Evolutionary conservation across 2,888 invertebrate genomes (phyloP), one percentile per base, ranked within the genome.

Genomic region (Neria commutata): DNA sequence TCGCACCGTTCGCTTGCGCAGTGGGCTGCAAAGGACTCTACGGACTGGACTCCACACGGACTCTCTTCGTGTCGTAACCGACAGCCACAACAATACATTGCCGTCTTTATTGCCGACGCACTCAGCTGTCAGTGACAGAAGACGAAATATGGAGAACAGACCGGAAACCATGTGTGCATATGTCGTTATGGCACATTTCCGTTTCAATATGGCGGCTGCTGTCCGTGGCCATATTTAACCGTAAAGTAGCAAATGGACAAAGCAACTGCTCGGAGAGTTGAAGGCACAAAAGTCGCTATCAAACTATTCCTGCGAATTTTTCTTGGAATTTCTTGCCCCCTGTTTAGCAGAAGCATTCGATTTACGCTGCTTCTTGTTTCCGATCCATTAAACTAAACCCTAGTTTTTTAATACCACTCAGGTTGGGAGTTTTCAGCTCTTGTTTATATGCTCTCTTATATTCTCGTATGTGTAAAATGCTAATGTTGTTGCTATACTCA

Each of bases 41-140:
- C n/a, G n/a, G n/a, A 6, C 29, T 19, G 21, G 42, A 8, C 17
- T 8, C 37, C 6, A 37, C 42, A 8, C 11, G 29, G 11, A 29
- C 29, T 42, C 14, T 5, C 14, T 42, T 42, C 42, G 42, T 37
- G 37, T n/a, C 4, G 23, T 5, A 45, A 45, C 10, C 45, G 19
- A 45, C 47, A 24, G n/a, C 25, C 11, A 47, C 47, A 47, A 47
- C 47, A 42, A 42, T 42, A 42, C 21, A 42, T 42, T 21, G 21
- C 42, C 42, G 14, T 21, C 42, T 42, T 42, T 42, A 21, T 21
- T 42, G 42, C 42, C 21, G 17, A 42, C 42, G 42, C 42, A 42
- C 42, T 42, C 19, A 21, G 4, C 19, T 42, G 42, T 42, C 19
- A 21, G 42, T 19, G 42, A 19, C 42, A 42, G 42, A 17, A 14